Base-by-base conservation (phyloP, 2,888 invertebrate species). In the Lamellibrachia satsuma region DNA sequence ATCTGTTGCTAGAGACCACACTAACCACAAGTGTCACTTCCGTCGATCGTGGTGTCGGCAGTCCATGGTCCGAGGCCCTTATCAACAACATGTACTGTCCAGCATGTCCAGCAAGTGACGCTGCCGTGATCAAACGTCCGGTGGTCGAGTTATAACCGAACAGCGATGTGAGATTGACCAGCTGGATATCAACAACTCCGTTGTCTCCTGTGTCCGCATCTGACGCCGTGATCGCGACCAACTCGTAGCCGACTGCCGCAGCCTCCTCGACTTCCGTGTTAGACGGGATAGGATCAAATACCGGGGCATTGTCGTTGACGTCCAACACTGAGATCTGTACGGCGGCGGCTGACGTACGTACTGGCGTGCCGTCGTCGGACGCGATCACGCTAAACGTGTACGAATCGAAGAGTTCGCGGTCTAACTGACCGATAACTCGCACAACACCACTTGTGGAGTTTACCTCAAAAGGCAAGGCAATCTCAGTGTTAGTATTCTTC, bases 251-350 rank as follows among this genome's bases (percentile, higher is more conserved):
- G n/a, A 90, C 52, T 75, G 92, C n/a, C 55, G 91, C 75, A 7
- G 75, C 90, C 27, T 91, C 90, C 52, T 93, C 93, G 6, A 93
- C 39, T 11, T 52, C n/a, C 0, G 92, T 51, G 15, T 22, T 7
- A 52, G 90, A 22, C 27, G 90, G 91, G 9, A 92, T 22, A 22
- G 55, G 52, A 8, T 55, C 90, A 57, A 93, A 91, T 27, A 90
- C 52, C 11, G 93, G 93, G 39, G 92, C 91, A 60, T 93, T 93
- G 91, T 93, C 93, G 55, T 93, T 93, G 15, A 92, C 92, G 91
- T 93, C 93, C 2, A 52, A 15, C 39, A 93, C 90, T 8, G 57
- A 60, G 15, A 93, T 52, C 52, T 90, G n/a, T 22, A 93, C 90
- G n/a, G 92, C 91, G 7, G 92, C 90, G 22, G 91, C 92, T 39